phyloP scores from a whole-genome alignment of 2,888 invertebrate genomes.

The Oscheius sp. region DNA sequence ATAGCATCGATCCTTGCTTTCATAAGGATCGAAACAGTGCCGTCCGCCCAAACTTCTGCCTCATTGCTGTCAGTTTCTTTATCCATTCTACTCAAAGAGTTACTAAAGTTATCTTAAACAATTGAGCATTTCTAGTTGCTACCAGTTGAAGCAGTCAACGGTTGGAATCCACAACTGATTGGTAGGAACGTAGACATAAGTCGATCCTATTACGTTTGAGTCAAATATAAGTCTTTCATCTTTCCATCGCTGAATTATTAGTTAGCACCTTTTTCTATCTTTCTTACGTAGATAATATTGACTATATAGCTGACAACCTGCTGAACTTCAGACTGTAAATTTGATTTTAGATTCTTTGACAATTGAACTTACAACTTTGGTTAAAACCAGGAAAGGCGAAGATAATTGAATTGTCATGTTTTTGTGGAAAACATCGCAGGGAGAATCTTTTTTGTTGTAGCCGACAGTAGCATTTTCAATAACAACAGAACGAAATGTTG shows the following conservation, averaged over 20 bases:
- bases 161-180: conserved; percentile 1
- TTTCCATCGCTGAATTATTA: neutral
- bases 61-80: conserved; percentile 8
- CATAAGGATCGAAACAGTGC: neutral
- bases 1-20: neutral
- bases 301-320: conserved; percentile 5
- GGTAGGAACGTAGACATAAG: neutral
- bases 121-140: neutral
- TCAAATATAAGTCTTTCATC: neutral
- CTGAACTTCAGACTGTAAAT: neutral
- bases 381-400: neutral
- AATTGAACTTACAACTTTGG: neutral
- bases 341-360: too few species aligned
- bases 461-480: neutral
- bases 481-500: neutral
- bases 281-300: neutral
- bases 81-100: conserved; percentile 6
- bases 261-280: too few species aligned
- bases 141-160: conserved; percentile 4
- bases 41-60: neutral
- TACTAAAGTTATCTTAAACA: neutral
- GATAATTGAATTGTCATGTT: neutral
- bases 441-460: neutral
- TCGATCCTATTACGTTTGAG: neutral
- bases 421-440: neutral